A percentile compares a stretch with the other conserved stretches of the same genome.
Conservation (phyloP, 2,888 invertebrate species). For the Lasioglossum pauxillum region DNA sequence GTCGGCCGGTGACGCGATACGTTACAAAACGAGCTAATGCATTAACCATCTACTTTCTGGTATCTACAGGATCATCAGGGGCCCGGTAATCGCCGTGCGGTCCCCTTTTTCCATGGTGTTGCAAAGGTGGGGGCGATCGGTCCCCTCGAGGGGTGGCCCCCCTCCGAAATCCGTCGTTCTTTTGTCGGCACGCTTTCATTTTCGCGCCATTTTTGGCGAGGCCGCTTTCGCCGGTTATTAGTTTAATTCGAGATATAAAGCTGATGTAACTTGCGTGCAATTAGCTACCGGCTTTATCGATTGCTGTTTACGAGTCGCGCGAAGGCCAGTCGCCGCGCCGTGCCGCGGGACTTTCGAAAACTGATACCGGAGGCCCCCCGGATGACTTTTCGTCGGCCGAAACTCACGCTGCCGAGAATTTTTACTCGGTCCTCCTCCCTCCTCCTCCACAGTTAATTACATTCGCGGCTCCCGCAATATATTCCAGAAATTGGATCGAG, state of each 20-base stretch:
- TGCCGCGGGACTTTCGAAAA: constrained; percentile 70
- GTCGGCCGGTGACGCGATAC: constrained; percentile 1
- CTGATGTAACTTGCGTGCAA: constrained; percentile 76
- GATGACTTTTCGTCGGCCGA: constrained; percentile 39
- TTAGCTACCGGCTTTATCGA: constrained; percentile 77
- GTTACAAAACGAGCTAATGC: constrained; percentile 14
- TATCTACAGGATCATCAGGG: constrained; percentile 4
- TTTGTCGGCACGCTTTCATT: constrained; percentile 77
- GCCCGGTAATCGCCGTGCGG: constrained; percentile 5
- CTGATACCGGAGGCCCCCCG: constrained; percentile 33
- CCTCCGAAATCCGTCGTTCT: constrained; percentile 65
- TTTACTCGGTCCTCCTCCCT: constrained; percentile 10
- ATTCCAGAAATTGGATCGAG: constrained; percentile 25
- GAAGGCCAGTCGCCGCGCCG: constrained; percentile 55
- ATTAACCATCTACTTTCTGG: constrained; percentile 9
- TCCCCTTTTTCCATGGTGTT: constrained; percentile 20
- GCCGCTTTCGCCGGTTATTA: constrained; percentile 82
- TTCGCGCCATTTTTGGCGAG: constrained; percentile 81
- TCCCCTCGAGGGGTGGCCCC: constrained; percentile 30
- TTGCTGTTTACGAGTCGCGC: constrained; percentile 69
- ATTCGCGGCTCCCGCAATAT: constrained; percentile 3
- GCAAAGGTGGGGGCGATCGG: constrained; percentile 38
- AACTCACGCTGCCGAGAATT: constrained; percentile 19
- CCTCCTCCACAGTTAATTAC: constrained; percentile 19
- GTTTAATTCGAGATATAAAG: constrained; percentile 79